Evolutionary conservation across 2,113 vertebrate species (phyloP).

Genomic region (Caloenas nicobarica): DNA sequence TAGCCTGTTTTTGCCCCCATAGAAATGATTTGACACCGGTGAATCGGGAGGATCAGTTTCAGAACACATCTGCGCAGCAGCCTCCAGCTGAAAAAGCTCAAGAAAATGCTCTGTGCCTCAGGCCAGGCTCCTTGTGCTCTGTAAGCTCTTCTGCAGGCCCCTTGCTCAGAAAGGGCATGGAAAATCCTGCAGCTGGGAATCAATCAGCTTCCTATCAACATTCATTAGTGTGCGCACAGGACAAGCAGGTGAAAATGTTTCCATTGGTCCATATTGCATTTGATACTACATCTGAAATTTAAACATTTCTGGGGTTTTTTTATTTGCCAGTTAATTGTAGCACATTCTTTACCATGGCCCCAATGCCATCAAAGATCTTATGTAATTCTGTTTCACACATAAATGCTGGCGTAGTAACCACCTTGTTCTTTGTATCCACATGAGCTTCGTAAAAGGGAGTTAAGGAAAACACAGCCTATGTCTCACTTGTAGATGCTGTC

Average conservation of each 20-base stretch:
- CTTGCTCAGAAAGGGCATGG: not conserved
- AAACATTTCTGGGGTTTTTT: not conserved
- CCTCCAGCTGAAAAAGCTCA: not conserved
- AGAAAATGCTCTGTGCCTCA: not conserved
- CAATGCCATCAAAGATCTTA: slow-evolving; percentile 85
- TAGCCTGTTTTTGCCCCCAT: not conserved
- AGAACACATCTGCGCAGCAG: not conserved
- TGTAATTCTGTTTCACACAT: slow-evolving; percentile 87
- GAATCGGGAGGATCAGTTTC: not conserved
- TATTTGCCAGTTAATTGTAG: slow-evolving; percentile 80
- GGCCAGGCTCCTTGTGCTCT: not conserved
- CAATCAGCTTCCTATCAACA: not conserved
- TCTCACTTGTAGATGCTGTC: not conserved
- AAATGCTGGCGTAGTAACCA: slow-evolving; percentile 87
- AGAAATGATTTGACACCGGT: not conserved
- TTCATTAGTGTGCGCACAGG: not conserved
- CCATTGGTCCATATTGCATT: not conserved
- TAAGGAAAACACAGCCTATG: slow-evolving; percentile 47
- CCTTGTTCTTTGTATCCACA: slow-evolving; percentile 82
- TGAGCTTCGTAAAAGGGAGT: slow-evolving; percentile 79
- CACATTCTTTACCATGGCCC: slow-evolving; percentile 82
- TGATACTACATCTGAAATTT: not conserved
- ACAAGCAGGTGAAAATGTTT: slow-evolving; percentile 12
- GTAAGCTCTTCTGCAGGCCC: not conserved
- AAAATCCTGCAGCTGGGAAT: not conserved